Conservation (phyloP, 2,888 invertebrate genomes). For the Brenthis hecate region DNA sequence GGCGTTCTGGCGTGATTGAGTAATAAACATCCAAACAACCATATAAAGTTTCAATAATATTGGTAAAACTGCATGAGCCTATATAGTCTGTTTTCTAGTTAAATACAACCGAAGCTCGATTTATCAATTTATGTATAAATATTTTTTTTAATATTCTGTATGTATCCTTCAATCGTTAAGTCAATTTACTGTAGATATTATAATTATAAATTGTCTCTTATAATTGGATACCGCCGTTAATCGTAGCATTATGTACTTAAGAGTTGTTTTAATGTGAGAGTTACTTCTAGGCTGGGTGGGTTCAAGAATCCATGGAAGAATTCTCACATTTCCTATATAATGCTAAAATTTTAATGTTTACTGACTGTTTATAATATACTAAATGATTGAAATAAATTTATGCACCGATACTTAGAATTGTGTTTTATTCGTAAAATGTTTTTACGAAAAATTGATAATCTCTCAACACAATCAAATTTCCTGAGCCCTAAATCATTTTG, state of each 20-base stretch:
- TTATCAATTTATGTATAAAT: not conserved
- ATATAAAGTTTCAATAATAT: too few relatives aligned
- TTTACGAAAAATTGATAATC: not conserved
- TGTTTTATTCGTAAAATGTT: constrained; percentile 4
- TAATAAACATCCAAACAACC: too few relatives aligned
- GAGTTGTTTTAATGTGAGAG: constrained; percentile 49
- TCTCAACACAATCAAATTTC: too few relatives aligned
- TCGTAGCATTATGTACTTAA: not conserved
- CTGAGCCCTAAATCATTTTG: too few relatives aligned
- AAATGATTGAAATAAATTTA: constrained; percentile 39
- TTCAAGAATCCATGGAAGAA: constrained; percentile 62
- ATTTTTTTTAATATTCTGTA: not conserved
- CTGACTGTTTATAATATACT: constrained; percentile 19
- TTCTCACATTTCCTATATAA: constrained; percentile 53
- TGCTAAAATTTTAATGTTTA: constrained; percentile 30
- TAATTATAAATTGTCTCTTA: not conserved
- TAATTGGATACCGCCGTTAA: constrained; percentile 15
- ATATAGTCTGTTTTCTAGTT: too few relatives aligned
- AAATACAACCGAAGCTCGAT: too few relatives aligned
- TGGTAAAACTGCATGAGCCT: too few relatives aligned
- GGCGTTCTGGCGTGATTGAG: too few relatives aligned
- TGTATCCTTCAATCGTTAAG: not conserved
- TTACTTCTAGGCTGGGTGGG: constrained; percentile 74
- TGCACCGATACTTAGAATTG: constrained; percentile 34
- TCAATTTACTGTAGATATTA: constrained; percentile 17